Conservation (phyloP, 2,797 vertebrate genomes). For the Botia kubotai region DNA sequence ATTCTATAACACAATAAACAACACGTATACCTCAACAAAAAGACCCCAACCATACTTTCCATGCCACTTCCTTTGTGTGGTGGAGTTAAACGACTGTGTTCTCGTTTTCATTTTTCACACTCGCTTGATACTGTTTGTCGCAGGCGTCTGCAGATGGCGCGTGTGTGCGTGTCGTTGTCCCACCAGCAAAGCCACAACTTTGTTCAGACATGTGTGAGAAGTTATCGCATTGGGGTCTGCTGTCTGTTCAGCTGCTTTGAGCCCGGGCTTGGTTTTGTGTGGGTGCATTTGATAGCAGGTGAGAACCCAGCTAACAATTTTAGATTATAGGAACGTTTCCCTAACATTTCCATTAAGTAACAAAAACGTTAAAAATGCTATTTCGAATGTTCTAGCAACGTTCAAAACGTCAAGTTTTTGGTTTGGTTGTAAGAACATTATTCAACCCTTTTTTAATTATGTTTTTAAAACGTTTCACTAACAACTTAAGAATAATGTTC, state of each 20-base stretch:
- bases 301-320: not conserved
- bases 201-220: constrained; percentile 58
- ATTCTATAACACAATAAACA: constrained; percentile 66
- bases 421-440: too few relatives aligned
- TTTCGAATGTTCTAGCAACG: too few relatives aligned
- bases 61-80: constrained; percentile 71
- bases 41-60: constrained; percentile 68
- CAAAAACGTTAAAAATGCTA: too few relatives aligned
- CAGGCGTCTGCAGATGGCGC: constrained; percentile 59
- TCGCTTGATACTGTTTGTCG: constrained; percentile 63
- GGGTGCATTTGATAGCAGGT: constrained; percentile 14
- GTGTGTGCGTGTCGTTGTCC: constrained; percentile 48
- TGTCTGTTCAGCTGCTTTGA: constrained; percentile 49
- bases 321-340: too few relatives aligned
- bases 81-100: constrained; percentile 67
- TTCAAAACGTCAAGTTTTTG: too few relatives aligned
- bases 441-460: too few relatives aligned
- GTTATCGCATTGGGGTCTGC: constrained; percentile 58
- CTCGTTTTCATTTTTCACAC: constrained; percentile 55
- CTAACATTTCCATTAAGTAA: too few relatives aligned
- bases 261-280: constrained; percentile 36
- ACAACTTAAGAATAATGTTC: too few relatives aligned
- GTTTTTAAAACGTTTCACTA: too few relatives aligned
- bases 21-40: constrained; percentile 65
- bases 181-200: constrained; percentile 56